Conservation (phyloP, 2,888 invertebrate species). For the Habroteleia sp. region DNA sequence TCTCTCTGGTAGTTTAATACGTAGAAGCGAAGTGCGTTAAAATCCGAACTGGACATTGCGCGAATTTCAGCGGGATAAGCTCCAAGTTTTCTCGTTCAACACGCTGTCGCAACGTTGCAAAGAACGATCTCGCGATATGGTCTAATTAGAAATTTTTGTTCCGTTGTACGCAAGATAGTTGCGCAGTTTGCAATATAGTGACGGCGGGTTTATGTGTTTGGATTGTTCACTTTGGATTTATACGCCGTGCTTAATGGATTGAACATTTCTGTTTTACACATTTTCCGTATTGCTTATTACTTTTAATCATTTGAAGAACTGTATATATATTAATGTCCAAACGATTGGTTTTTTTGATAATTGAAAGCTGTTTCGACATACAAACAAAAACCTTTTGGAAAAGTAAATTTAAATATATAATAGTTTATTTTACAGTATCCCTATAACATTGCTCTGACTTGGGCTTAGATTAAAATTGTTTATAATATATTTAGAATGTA, state of each 20-base stretch:
- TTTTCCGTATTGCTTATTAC: background rate
- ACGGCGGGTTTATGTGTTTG: constrained; percentile 5
- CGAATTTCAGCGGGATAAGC: constrained; percentile 75
- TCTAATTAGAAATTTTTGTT: constrained; percentile 32
- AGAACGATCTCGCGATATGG: constrained; percentile 19
- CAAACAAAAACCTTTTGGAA: too few species aligned
- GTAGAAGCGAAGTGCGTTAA: constrained; percentile 53
- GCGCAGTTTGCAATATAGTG: constrained; percentile 6
- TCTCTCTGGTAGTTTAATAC: constrained; percentile 77
- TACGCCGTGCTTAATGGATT: constrained; percentile 2
- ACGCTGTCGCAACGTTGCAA: constrained; percentile 36
- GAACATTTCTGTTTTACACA: background rate
- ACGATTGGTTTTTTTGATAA: background rate
- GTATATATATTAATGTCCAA: too few species aligned
- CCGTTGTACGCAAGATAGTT: constrained; percentile 9
- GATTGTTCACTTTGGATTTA: constrained; percentile 12
- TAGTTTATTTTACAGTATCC: too few species aligned
- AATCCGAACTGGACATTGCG: constrained; percentile 66
- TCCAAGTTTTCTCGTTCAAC: constrained; percentile 71
- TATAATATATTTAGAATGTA: too few species aligned
- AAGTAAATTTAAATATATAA: too few species aligned
- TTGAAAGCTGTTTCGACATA: too few species aligned
- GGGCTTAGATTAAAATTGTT: too few species aligned
- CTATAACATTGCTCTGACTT: too few species aligned
- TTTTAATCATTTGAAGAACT: too few species aligned